Base-by-base conservation (phyloP, 2,888 invertebrate species). In the Aphidius colemani region DNA sequence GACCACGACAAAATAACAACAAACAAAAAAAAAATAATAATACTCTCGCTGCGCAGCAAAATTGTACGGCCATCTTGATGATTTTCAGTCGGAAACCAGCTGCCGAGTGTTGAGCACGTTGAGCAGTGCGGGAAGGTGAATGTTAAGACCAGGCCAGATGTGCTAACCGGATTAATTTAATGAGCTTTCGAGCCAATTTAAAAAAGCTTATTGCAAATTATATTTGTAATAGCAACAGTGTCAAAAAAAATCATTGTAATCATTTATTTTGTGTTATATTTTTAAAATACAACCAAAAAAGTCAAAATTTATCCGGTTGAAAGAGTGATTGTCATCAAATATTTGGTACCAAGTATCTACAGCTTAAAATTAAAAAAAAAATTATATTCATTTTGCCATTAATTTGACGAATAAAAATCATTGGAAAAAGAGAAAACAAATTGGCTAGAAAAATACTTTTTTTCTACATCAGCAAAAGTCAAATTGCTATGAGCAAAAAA, bases 91-190 rank as follows among this genome's bases (percentile, higher is more conserved):
- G 81, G 81, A 78, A 81, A 81, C 79, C 80, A 81, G 71, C 81
- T 80, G 81, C 78, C 78, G 80, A 80, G 77, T 81, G 77, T 78
- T 76, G 77, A 78, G 79, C 81, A 81, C 80, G 77, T 78, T 76
- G 77, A 78, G 79, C 81, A 81, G 80, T 78, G 76, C 77, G 78
- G 81, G 77, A 80, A 74, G 78, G 80, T 80, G 73, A 75, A 74
- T 69, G 78, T 57, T 65, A 69, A 72, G 70, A 71, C 70, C 71
- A 72, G 79, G 72, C 73, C 78, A 73, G 77, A 81, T 81, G 81
- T 79, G 77, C 78, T 81, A 81, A 77, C 74, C 72, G 78, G 77
- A 74, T 79, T 81, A 80, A 48, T 57, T 57, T 30, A 74, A 79
- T 80, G 81, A 75, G 78, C 80, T 77, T 80, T 78, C 80, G 75